Evolutionary conservation across 2,888 invertebrate species (phyloP).

Genomic region (Trissolcus japonicus): DNA sequence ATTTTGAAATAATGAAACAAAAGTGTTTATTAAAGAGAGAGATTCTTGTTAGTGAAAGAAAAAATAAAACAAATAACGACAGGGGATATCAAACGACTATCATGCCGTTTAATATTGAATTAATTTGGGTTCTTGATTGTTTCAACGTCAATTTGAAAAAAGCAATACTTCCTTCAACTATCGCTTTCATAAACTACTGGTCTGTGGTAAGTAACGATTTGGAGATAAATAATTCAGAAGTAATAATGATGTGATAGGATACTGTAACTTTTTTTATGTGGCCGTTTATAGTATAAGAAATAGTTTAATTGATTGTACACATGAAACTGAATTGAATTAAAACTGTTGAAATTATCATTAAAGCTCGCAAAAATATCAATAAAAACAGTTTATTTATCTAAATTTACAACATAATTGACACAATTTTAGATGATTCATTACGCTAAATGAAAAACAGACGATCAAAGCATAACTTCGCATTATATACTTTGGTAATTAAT

Average conservation of each 20-base stretch:
- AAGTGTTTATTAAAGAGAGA: background rate
- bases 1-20: constrained; percentile 1
- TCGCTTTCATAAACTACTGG: no score
- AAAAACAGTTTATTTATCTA: constrained; percentile 33
- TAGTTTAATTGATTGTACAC: background rate
- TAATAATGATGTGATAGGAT: no score
- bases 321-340: background rate
- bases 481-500: constrained; percentile 28
- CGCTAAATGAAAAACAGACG: constrained; percentile 13
- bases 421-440: constrained; percentile 23
- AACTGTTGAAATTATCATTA: background rate
- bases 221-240: no score
- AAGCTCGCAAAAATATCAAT: background rate
- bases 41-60: background rate
- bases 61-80: background rate
- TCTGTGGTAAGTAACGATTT: no score
- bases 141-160: background rate
- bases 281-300: no score
- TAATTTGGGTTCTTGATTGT: background rate
- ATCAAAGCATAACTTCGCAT: constrained; percentile 22
- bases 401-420: constrained; percentile 28
- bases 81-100: background rate
- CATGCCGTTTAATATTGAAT: background rate
- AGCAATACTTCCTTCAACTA: background rate
- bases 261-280: no score